Conservation (phyloP, 2,113 vertebrate species). For the Mormyrus iriodes region DNA sequence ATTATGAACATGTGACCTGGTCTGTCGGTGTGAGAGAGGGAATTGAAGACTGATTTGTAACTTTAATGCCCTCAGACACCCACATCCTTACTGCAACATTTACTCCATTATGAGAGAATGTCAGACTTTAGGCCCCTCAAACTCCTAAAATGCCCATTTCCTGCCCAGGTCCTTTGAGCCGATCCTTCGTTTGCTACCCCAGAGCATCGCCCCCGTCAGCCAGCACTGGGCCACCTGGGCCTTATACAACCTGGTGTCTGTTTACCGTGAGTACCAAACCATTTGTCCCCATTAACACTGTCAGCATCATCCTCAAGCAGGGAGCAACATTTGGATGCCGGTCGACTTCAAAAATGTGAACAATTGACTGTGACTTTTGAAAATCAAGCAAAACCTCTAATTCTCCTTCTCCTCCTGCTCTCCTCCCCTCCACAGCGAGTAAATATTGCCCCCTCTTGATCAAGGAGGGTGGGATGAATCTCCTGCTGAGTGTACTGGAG, state of each 20-base stretch:
- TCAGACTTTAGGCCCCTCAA: not conserved
- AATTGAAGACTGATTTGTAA: not conserved
- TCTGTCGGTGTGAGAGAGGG: not conserved
- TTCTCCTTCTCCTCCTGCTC: not conserved
- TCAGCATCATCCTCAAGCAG: not conserved
- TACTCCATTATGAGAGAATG: not conserved
- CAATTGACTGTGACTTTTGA: not conserved
- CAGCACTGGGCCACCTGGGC: conserved; percentile 99
- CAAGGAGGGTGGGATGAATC: conserved; percentile 83
- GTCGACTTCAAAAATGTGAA: not conserved
- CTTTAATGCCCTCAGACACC: not conserved
- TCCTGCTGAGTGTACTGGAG: conserved; percentile 77
- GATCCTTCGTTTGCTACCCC: conserved; percentile 93
- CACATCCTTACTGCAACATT: not conserved
- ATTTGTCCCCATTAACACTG: too few relatives aligned
- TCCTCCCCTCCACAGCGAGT: conserved; percentile 62
- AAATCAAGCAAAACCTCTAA: not conserved
- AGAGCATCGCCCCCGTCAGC: conserved; percentile 85
- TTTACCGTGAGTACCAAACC: conserved; percentile 82
- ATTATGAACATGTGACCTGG: not conserved
- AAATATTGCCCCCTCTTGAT: conserved; percentile 95
- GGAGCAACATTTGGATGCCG: not conserved
- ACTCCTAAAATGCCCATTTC: not conserved
- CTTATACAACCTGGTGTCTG: conserved; percentile 91
- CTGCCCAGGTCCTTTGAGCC: conserved; percentile 89